phyloP scores from a whole-genome alignment of 2,113 vertebrate species.

The Butorides virescens region DNA sequence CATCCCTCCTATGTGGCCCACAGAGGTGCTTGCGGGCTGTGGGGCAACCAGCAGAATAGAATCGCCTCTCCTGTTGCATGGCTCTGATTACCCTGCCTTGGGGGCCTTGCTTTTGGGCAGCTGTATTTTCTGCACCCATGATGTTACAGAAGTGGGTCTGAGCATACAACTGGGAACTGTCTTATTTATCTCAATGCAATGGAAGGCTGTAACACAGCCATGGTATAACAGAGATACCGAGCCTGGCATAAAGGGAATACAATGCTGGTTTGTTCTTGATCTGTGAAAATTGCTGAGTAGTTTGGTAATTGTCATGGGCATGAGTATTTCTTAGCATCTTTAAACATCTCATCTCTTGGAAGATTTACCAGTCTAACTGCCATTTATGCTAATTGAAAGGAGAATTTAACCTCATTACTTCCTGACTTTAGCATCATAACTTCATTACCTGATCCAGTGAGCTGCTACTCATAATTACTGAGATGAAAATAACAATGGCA shows the following conservation, averaged over 20 bases:
- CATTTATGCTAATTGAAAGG: not conserved
- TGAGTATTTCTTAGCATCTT: not conserved
- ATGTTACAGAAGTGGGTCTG: not conserved
- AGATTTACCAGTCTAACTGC: not conserved
- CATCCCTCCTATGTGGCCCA: not conserved
- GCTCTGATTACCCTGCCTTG: not conserved
- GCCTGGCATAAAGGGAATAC: not conserved
- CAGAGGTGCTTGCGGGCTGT: not conserved
- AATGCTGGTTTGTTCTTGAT: not conserved
- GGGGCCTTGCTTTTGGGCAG: not conserved
- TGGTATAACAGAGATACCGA: not conserved
- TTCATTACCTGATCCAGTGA: not conserved
- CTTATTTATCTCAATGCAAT: not conserved
- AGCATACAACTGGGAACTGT: not conserved
- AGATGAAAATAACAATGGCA: not conserved
- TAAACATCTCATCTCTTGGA: not conserved
- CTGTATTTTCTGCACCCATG: not conserved
- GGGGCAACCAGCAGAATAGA: not conserved
- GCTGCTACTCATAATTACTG: not conserved
- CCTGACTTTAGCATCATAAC: not conserved
- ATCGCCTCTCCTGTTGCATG: not conserved
- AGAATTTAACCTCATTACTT: constrained; percentile 9
- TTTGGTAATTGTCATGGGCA: not conserved
- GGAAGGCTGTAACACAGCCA: not conserved
- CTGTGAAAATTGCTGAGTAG: not conserved